Conservation (phyloP, 64 coral and sea anemone genomes). For the Porites australiensis region DNA sequence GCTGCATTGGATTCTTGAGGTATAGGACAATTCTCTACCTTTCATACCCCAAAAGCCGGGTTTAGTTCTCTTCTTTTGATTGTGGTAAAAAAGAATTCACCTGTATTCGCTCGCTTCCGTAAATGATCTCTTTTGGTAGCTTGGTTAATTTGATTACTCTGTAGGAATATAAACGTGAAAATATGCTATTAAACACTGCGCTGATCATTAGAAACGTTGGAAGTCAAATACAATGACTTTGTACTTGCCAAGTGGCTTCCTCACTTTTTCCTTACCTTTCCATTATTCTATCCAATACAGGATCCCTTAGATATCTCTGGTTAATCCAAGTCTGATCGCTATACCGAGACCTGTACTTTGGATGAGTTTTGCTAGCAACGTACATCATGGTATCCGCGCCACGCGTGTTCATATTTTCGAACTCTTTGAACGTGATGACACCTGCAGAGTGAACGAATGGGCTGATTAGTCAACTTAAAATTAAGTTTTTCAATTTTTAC, state of each 20-base stretch:
- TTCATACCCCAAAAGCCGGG: no score
- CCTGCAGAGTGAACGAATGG: slow-evolving; percentile 9
- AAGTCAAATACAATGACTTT: no score
- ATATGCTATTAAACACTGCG: no score
- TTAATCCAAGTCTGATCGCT: slow-evolving; percentile 87
- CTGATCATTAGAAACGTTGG: no score
- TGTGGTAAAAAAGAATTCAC: background rate
- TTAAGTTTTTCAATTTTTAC: background rate
- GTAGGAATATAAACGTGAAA: background rate
- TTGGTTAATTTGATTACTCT: slow-evolving; percentile 71
- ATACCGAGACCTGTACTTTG: slow-evolving; percentile 75
- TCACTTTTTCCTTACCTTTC: background rate
- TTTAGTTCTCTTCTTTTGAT: no score
- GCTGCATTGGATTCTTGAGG: no score
- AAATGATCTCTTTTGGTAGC: slow-evolving; percentile 58
- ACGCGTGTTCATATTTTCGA: slow-evolving; percentile 61
- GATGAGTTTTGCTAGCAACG: slow-evolving; percentile 44
- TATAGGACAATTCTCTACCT: no score
- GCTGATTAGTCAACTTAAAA: background rate
- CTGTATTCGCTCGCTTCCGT: slow-evolving; percentile 77
- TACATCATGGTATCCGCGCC: slow-evolving; percentile 68
- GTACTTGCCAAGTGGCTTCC: no score
- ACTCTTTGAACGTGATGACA: slow-evolving; percentile 71
- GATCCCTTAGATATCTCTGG: slow-evolving; percentile 50
- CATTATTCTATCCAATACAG: slow-evolving; percentile 21